Percentiles rank a stretch among this genome's conserved stretches.
phyloP scores from a whole-genome alignment of 2,113 vertebrate genomes.

The Coracopsis vasa region DNA sequence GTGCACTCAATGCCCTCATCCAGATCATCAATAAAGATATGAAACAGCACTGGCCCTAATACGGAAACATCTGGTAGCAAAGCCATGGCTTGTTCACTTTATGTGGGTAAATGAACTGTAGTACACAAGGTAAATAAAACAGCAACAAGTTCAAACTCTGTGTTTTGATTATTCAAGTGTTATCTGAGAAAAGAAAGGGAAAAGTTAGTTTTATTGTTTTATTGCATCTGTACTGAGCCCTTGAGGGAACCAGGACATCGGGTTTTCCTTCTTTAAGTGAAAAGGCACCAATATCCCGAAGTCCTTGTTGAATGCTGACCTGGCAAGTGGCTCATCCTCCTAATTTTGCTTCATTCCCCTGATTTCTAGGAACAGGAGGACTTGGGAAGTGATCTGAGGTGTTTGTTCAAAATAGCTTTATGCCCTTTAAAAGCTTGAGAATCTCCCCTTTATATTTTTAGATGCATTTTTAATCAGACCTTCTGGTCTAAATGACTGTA shows the following conservation, averaged over 20 bases:
- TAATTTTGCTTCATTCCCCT: not conserved
- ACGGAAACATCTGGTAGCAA: not conserved
- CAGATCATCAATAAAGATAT: not conserved
- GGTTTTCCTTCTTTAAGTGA: not conserved
- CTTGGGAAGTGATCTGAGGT: not conserved
- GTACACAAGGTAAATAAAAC: not conserved
- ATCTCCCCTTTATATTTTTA: not conserved
- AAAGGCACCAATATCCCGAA: not conserved
- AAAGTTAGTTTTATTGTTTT: not conserved
- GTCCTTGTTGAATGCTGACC: not conserved
- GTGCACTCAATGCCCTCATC: not conserved
- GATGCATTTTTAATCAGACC: constrained; percentile 6
- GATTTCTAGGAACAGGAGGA: not conserved
- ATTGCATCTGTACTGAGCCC: not conserved
- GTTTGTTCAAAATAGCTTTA: not conserved
- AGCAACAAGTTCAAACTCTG: not conserved
- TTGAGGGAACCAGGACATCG: not conserved
- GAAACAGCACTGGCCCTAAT: not conserved
- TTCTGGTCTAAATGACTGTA: not conserved
- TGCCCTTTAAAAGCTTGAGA: not conserved
- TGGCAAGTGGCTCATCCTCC: not conserved
- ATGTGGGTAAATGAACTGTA: not conserved
- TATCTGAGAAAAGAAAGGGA: rapidly evolving
- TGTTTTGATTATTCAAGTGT: not conserved
- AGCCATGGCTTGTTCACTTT: rapidly evolving